Conservation (phyloP, 1,140 invertebrate species). For the Bilobella aurantiaca region DNA sequence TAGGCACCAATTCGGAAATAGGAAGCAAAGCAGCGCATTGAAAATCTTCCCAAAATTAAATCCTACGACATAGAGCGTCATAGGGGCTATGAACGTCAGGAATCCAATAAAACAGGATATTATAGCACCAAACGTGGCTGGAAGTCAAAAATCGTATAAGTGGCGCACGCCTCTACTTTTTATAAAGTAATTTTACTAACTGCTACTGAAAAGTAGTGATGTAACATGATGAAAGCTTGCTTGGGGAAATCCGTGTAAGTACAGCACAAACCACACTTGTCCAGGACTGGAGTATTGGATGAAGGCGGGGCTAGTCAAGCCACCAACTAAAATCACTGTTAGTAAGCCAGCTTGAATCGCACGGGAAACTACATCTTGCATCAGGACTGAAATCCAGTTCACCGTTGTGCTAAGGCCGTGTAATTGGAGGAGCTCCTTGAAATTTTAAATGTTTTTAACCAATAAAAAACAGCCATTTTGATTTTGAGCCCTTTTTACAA, state of each 20-base stretch:
- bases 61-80: neutral
- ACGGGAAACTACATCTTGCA: neutral
- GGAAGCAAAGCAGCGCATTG: neutral
- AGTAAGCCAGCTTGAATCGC: neutral
- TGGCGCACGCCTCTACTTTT: neutral
- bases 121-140: neutral
- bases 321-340: neutral
- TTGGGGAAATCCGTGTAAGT: neutral
- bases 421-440: neutral
- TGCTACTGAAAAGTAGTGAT: neutral
- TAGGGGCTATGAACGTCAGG: neutral
- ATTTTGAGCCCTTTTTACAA: neutral
- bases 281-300: neutral
- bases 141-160: neutral
- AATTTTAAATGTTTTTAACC: neutral
- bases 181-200: neutral
- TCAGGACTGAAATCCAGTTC: neutral
- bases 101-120: neutral
- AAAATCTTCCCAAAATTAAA: neutral
- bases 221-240: neutral
- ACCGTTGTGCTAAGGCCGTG: neutral
- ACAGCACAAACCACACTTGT: neutral
- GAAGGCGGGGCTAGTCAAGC: neutral
- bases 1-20: neutral
- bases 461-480: neutral